Conservation (phyloP, 2,888 invertebrate species). For the Copidosoma aretas region DNA sequence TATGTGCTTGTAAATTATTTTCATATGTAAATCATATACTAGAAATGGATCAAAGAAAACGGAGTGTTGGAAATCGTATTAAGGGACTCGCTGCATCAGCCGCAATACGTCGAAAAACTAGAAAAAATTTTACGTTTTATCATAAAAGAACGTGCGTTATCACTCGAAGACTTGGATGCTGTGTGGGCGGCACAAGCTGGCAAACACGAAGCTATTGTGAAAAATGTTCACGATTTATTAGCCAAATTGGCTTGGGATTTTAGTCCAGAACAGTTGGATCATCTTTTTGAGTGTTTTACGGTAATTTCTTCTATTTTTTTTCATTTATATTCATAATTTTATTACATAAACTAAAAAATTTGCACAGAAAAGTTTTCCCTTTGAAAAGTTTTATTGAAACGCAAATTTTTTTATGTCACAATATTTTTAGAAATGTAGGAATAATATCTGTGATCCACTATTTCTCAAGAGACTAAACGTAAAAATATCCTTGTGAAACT, state of each 20-base stretch:
- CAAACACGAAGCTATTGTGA: conserved; percentile 98
- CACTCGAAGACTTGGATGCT: conserved; percentile 89
- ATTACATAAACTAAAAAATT: conserved; percentile 9
- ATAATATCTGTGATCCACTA: neutral
- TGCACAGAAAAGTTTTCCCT: conserved; percentile 26
- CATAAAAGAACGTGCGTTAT: conserved; percentile 90
- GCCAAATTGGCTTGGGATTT: conserved; percentile 99
- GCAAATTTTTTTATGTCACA: neutral
- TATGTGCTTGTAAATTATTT: conserved; percentile 10
- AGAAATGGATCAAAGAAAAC: conserved; percentile 96
- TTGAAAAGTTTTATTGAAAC: conserved; percentile 12
- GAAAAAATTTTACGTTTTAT: conserved; percentile 97
- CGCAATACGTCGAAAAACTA: conserved; percentile 95
- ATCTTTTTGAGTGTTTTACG: conserved; percentile 96
- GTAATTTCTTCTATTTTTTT: conserved; percentile 33
- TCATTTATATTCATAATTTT: conserved; percentile 15
- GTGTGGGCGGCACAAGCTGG: conserved; percentile 98
- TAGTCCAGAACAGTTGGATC: conserved; percentile 94
- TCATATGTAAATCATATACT: conserved; percentile 28
- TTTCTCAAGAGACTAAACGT: neutral
- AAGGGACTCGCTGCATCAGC: conserved; percentile 94
- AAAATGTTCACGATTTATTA: conserved; percentile 94
- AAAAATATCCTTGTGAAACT: conserved; percentile 8
- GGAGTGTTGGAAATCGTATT: conserved; percentile 93
- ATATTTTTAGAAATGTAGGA: conserved; percentile 15